phyloP scores from a whole-genome alignment of 2,797 vertebrate species.

The Paratrypauchen microcephalus region DNA sequence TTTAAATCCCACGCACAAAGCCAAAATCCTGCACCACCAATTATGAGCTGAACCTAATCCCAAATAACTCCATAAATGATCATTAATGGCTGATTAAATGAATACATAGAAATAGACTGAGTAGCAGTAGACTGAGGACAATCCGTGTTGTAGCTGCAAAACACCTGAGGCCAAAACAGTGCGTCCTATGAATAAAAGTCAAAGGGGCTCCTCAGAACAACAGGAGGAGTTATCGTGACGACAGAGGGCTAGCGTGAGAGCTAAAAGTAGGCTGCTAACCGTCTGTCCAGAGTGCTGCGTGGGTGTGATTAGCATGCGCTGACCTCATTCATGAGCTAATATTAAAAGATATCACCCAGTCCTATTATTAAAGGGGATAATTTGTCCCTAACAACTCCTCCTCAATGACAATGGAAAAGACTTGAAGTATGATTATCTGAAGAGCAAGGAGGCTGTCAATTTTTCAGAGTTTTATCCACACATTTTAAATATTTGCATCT shows the following conservation, averaged over 20 bases:
- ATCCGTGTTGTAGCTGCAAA: conserved; percentile 5
- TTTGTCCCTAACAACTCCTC: conserved; percentile 13
- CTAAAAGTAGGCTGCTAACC: conserved; percentile 53
- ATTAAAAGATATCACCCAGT: conserved; percentile 52
- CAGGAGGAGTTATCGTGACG: conserved; percentile 46
- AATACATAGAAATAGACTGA: too few species aligned
- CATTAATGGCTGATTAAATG: too few species aligned
- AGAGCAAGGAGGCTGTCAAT: not conserved
- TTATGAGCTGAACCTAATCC: too few species aligned
- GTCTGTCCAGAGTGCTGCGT: conserved; percentile 62
- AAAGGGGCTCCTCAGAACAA: conserved; percentile 31
- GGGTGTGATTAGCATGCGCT: conserved; percentile 64
- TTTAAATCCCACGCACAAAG: too few species aligned
- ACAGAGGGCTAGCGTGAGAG: conserved; percentile 68
- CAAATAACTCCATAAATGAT: too few species aligned
- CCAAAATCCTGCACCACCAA: too few species aligned
- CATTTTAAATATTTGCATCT: too few species aligned
- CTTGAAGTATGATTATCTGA: conserved; percentile 14
- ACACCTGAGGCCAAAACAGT: conserved; percentile 12
- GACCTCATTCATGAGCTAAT: conserved; percentile 73
- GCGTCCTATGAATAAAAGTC: conserved; percentile 28
- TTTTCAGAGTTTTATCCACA: too few species aligned
- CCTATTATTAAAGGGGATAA: conserved; percentile 44
- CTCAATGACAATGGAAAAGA: conserved; percentile 9
- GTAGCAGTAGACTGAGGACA: not conserved